Base-by-base conservation (phyloP, 2,113 vertebrate genomes). In the Phocoena phocoena region DNA sequence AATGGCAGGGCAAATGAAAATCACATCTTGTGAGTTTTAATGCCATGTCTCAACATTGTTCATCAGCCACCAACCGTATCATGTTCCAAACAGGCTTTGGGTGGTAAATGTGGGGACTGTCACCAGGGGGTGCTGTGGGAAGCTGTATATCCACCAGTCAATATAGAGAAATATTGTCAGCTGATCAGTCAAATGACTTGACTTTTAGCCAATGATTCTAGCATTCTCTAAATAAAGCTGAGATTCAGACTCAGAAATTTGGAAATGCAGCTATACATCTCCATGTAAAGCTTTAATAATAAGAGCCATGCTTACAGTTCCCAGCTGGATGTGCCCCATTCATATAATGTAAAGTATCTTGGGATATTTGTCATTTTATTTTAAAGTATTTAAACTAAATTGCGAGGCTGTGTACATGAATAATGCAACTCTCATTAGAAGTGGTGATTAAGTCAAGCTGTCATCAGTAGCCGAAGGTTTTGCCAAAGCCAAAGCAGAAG, bases 381-480 rank as follows among this genome's bases (percentile, higher is more conserved):
- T 68, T 62, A 62, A 84, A 67, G 70, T 50, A 21, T 41, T 86
- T 63, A 88, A 93, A 94, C 53, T 91, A 88, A 93, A 84, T 28
- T n/a, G 8, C n/a, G 18, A 53, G 6, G 14, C n/a, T 41, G 0
- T 33, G 28, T 53, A 55, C 44, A 53, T 77, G 28, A 85, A 63
- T 50, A 83, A 80, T 2, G 47, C 17, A 80, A 17, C 6, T 21
- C 80, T 96, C 33, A 25, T 28, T 1, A n/a, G 28, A 76, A 33
- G 13, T 77, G 9, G 8, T 81, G 67, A 15, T 44, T 84, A 87
- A 93, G 25, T 71, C 76, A 92, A 62, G 15, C 38, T 15, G 28
- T n/a, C 28, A 21, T 11, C 38, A 50, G 10, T 47, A 90, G 10
- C 0, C 2, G 44, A 95, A 71, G 44, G 3, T 33, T 96, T 74